Conservation (phyloP, 2,888 invertebrate species). For the Cantharis lateralis region DNA sequence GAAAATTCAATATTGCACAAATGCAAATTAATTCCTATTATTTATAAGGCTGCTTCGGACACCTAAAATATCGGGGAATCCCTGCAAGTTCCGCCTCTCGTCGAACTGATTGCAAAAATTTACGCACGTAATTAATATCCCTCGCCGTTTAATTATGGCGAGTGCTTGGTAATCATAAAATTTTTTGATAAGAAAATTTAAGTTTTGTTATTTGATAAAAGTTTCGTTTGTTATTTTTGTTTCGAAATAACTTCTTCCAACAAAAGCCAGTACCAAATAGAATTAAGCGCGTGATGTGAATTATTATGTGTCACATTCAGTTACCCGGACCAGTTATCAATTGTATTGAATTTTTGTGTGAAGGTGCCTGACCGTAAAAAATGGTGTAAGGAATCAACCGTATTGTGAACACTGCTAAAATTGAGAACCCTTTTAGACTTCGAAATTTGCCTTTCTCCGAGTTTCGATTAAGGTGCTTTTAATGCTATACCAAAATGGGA, state of each 20-base stretch:
- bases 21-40: not conserved
- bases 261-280: not conserved
- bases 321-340: slow-evolving; percentile 2
- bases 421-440: not conserved
- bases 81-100: too few species aligned
- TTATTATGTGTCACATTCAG: slow-evolving; percentile 3
- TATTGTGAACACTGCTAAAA: not conserved
- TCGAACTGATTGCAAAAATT: not conserved
- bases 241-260: not conserved
- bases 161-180: not conserved
- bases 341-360: slow-evolving; percentile 5
- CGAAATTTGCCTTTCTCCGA: not conserved
- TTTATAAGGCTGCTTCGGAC: not conserved
- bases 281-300: slow-evolving; percentile 4
- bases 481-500: not conserved
- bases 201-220: not conserved
- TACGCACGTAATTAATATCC: not conserved
- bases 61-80: not conserved
- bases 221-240: not conserved
- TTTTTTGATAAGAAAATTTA: not conserved
- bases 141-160: not conserved
- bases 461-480: not conserved
- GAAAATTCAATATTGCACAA: not conserved
- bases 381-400: not conserved
- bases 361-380: not conserved